Evolutionary conservation across 1,140 invertebrate species (phyloP).

Genomic region (Riptortus pedestris): DNA sequence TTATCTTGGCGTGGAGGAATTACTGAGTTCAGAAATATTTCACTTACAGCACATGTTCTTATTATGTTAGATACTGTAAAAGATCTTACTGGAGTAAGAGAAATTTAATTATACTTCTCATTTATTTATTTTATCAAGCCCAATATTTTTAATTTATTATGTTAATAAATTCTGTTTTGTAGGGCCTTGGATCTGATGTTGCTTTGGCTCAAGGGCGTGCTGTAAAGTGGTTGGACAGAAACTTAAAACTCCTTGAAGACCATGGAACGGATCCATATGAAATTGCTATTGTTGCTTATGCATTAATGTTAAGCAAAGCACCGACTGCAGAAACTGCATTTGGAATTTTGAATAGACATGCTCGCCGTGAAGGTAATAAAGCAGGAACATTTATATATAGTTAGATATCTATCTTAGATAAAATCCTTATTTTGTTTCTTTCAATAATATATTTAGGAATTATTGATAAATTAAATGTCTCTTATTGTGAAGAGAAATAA

Average conservation of each 20-base stretch:
- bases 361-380: constrained; percentile 55
- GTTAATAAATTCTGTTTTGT: constrained; percentile 20
- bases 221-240: constrained; percentile 70
- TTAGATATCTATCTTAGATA: too few relatives aligned
- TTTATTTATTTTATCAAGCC: constrained; percentile 16
- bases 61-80: constrained; percentile 72
- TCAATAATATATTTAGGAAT: too few relatives aligned
- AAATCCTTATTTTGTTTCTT: too few relatives aligned
- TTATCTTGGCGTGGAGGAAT: constrained; percentile 42
- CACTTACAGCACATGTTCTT: constrained; percentile 77
- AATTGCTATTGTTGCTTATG: constrained; percentile 77
- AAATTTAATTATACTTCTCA: constrained; percentile 14
- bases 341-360: constrained; percentile 53
- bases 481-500: too few relatives aligned
- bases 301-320: constrained; percentile 66
- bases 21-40: constrained; percentile 63
- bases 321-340: constrained; percentile 71
- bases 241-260: constrained; percentile 60
- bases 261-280: constrained; percentile 63
- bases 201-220: constrained; percentile 57
- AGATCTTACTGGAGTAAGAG: constrained; percentile 58
- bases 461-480: too few relatives aligned
- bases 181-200: constrained; percentile 59
- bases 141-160: constrained; percentile 2
- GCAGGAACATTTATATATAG: too few relatives aligned